phyloP scores from a whole-genome alignment of 2,888 invertebrate genomes.

The Latheticus oryzae region DNA sequence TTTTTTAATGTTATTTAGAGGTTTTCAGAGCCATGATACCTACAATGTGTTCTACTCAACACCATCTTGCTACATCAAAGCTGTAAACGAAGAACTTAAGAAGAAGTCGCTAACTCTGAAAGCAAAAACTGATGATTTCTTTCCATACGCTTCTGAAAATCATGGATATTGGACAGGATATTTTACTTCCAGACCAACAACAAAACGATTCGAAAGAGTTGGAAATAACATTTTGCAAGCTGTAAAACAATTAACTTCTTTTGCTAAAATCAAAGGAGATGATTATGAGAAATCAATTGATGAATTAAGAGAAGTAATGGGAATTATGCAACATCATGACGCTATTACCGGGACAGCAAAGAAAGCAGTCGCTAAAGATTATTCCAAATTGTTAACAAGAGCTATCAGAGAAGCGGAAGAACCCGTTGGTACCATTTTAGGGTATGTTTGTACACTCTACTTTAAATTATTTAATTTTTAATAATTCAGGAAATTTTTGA shows the following conservation, averaged over 20 bases:
- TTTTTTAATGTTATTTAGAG: slow-evolving; percentile 51
- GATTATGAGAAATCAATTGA: slow-evolving; percentile 63
- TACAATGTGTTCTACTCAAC: slow-evolving; percentile 86
- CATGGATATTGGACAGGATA: slow-evolving; percentile 95
- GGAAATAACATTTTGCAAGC: slow-evolving; percentile 82
- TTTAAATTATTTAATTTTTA: neutral
- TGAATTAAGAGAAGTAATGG: slow-evolving; percentile 77
- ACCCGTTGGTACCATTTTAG: slow-evolving; percentile 26
- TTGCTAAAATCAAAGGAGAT: slow-evolving; percentile 67
- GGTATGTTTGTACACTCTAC: slow-evolving; percentile 14
- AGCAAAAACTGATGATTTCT: slow-evolving; percentile 86
- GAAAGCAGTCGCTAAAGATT: slow-evolving; percentile 87
- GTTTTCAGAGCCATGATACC: slow-evolving; percentile 62
- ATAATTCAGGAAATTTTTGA: slow-evolving; percentile 37
- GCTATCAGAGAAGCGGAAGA: slow-evolving; percentile 71
- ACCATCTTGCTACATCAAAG: slow-evolving; percentile 84
- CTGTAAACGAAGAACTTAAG: slow-evolving; percentile 72
- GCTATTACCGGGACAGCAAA: slow-evolving; percentile 88
- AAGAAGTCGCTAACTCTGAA: slow-evolving; percentile 71
- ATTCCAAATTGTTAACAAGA: slow-evolving; percentile 76
- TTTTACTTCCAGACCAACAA: slow-evolving; percentile 83
- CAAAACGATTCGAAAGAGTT: slow-evolving; percentile 80
- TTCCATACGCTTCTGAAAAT: slow-evolving; percentile 86
- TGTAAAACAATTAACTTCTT: slow-evolving; percentile 76
- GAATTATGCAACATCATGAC: slow-evolving; percentile 92